phyloP scores from a whole-genome alignment of 2,888 invertebrate species.

The Dusona sp. region DNA sequence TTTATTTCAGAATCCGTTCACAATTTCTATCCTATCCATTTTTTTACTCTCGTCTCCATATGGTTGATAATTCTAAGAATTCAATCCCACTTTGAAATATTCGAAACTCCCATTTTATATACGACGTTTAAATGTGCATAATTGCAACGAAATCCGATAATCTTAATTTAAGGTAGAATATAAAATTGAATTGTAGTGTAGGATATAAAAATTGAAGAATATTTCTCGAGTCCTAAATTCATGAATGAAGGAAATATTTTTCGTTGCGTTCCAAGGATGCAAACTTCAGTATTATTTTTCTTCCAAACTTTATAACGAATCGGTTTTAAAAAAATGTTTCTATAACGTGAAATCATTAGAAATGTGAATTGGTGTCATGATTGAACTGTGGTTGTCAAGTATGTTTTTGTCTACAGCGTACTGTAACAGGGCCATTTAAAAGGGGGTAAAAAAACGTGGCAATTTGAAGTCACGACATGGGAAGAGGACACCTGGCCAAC shows the following conservation, averaged over 20 bases:
- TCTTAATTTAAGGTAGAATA: too few relatives aligned
- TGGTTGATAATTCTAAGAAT: too few relatives aligned
- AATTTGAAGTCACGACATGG: not conserved
- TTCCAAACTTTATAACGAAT: not conserved
- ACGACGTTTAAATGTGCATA: too few relatives aligned
- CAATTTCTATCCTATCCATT: too few relatives aligned
- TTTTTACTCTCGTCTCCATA: too few relatives aligned
- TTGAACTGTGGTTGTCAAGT: not conserved
- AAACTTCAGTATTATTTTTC: not conserved
- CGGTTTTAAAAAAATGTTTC: not conserved
- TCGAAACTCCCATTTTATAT: too few relatives aligned
- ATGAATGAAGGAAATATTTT: not conserved
- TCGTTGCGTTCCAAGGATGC: not conserved
- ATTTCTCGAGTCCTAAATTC: not conserved
- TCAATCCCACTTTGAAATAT: too few relatives aligned
- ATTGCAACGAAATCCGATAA: too few relatives aligned
- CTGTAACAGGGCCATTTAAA: not conserved
- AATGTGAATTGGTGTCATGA: not conserved
- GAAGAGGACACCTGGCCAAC: not conserved
- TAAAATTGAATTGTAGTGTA: too few relatives aligned
- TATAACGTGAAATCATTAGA: not conserved
- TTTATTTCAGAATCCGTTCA: too few relatives aligned
- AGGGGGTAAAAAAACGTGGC: not conserved
- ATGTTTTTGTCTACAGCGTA: too few relatives aligned
- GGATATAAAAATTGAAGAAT: not conserved